Percentiles rank a stretch among this genome's conserved stretches.
Evolutionary conservation across 2,113 vertebrate species (phyloP).

Genomic region (Casuarius casuarius): DNA sequence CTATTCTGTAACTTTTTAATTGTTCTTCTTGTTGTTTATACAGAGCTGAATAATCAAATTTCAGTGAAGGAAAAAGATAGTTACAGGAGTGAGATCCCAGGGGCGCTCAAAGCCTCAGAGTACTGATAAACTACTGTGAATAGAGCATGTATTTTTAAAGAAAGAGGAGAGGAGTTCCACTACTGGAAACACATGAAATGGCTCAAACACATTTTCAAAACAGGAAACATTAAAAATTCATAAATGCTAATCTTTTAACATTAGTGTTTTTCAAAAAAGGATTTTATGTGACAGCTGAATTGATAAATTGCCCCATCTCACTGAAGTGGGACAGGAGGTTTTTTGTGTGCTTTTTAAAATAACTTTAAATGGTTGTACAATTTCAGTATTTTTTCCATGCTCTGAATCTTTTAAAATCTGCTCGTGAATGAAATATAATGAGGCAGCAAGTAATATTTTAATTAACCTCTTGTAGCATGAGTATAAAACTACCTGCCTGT

Average conservation of each 20-base stretch:
- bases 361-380: background rate
- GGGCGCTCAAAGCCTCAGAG: background rate
- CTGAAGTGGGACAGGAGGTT: background rate
- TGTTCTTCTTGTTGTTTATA: background rate
- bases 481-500: background rate
- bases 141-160: background rate
- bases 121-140: background rate
- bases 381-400: background rate
- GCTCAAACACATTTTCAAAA: conserved; percentile 13
- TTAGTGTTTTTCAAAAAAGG: background rate
- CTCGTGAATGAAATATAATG: background rate
- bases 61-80: background rate
- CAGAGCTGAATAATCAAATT: background rate
- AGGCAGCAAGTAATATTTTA: background rate
- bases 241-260: background rate
- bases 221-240: conserved; percentile 16
- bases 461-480: background rate
- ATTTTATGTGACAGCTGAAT: background rate
- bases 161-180: background rate
- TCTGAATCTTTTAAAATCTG: background rate
- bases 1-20: background rate
- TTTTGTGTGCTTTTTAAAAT: background rate
- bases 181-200: background rate
- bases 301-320: background rate
- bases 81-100: background rate